Conservation (phyloP, 2,888 invertebrate genomes). For the Hipparchia sbordonii region DNA sequence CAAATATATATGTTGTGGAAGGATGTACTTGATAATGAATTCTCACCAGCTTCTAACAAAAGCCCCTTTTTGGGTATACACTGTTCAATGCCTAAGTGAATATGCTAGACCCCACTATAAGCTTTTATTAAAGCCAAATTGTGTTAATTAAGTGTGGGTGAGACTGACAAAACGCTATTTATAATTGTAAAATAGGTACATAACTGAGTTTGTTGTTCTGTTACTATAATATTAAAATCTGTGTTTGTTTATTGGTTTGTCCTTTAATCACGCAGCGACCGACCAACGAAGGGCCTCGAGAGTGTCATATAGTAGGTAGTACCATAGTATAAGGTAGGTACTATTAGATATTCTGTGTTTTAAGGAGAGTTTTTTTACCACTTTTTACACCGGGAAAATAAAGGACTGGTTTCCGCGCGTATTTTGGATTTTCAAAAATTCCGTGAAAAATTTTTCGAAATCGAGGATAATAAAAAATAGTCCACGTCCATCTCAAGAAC, state of each 20-base stretch:
- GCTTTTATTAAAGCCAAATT: constrained; percentile 20
- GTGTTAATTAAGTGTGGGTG: constrained; percentile 6
- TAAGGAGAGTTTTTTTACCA: too few relatives aligned
- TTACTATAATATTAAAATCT: neutral
- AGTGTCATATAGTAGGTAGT: too few relatives aligned
- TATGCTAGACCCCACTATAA: constrained; percentile 47
- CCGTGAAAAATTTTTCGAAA: too few relatives aligned
- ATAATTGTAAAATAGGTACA: neutral
- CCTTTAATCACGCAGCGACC: neutral
- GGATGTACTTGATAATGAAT: constrained; percentile 54
- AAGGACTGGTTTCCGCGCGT: too few relatives aligned
- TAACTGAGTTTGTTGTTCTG: neutral
- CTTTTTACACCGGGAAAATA: too few relatives aligned
- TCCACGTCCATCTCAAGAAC: too few relatives aligned
- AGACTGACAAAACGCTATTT: constrained; percentile 1
- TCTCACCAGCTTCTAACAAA: constrained; percentile 56
- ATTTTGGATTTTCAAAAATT: too few relatives aligned
- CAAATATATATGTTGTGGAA: neutral
- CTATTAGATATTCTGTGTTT: too few relatives aligned
- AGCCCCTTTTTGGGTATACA: constrained; percentile 52
- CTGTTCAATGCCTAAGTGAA: constrained; percentile 57
- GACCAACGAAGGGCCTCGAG: too few relatives aligned
- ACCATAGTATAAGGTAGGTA: too few relatives aligned
- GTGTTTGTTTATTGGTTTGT: neutral
- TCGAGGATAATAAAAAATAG: too few relatives aligned